Base-by-base conservation (phyloP, 1,140 invertebrate species). In the Macrobrachium nipponense region DNA sequence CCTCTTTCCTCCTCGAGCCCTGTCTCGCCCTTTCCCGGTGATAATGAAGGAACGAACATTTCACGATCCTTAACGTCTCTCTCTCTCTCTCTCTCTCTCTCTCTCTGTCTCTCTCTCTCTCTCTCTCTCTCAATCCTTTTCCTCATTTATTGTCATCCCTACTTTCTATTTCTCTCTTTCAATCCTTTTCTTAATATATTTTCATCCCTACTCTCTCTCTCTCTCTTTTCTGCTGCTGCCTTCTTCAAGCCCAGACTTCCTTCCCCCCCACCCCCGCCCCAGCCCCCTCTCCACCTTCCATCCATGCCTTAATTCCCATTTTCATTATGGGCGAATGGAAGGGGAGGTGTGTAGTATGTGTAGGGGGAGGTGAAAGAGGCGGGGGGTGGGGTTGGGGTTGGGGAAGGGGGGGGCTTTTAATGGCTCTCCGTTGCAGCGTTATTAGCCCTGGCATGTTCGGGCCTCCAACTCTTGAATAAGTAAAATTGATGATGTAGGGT, bases 401-500 rank as follows among this genome's bases (percentile, higher is more conserved):
- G n/a, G n/a, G 61, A 85, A 68, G 82, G 75, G 61, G 61, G 66
- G 60, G 43, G 73, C 64, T 68, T 84, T 79, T 78, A 79, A 85
- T 79, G 83, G 83, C 64, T 72, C 76, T 44, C 44, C 51, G 75
- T 60, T 78, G 83, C 76, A 20, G 83, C 61, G 76, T 60, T 85
- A 85, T 85, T 85, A 85, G 75, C 83, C 75, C 76, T 59, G 83
- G 76, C 76, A 85, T 60, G 72, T 76, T 79, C 75, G 36, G 58
- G 62, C 11, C 83, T 61, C 76, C 20, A 23, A 64, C 62, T 79
- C 76, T 72, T 85, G 83, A 85, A 85, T 85, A 85, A 70, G 58
- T 85, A 85, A 85, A 85, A 85, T 85, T 85, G 83, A 85, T 85
- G 83, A 85, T 43, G 83, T 70, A 61, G 76, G 36, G 11, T 23